phyloP scores from a whole-genome alignment of 2,888 invertebrate species.

The Lottia gigantea region DNA sequence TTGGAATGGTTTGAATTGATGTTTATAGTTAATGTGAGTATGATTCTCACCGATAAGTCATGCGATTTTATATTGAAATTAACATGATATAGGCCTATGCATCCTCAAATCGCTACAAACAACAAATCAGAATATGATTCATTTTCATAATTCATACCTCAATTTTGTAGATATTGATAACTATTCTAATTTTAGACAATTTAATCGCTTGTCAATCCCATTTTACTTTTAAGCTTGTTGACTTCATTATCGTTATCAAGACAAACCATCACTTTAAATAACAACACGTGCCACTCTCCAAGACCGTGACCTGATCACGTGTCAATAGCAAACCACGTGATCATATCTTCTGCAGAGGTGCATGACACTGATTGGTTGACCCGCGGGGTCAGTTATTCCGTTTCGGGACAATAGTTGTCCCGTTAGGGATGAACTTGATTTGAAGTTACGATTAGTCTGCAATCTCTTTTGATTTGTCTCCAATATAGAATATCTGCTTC shows the following conservation, averaged over 20 bases:
- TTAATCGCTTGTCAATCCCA: neutral
- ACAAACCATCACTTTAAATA: slow-evolving; percentile 7
- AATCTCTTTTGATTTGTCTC: neutral
- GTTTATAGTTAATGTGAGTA: no score
- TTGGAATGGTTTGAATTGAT: no score
- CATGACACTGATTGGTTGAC: slow-evolving; percentile 10
- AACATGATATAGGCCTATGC: no score
- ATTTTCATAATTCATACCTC: no score
- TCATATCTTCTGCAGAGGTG: neutral
- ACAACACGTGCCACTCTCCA: neutral
- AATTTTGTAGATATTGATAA: neutral
- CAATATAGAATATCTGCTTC: no score
- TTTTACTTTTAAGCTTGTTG: neutral
- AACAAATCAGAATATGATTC: no score
- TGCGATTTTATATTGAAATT: no score
- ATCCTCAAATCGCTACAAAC: no score
- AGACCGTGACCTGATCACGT: slow-evolving; percentile 8
- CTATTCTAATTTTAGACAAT: neutral
- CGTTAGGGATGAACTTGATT: neutral
- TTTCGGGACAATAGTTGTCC: neutral
- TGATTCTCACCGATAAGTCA: no score
- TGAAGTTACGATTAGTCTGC: neutral
- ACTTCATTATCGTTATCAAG: slow-evolving; percentile 9
- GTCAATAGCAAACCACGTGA: slow-evolving; percentile 2
- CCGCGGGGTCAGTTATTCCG: neutral